Percentiles rank a stretch among this genome's conserved stretches.
Conservation (phyloP, 2,113 vertebrate genomes). For the Chamaea fasciata region DNA sequence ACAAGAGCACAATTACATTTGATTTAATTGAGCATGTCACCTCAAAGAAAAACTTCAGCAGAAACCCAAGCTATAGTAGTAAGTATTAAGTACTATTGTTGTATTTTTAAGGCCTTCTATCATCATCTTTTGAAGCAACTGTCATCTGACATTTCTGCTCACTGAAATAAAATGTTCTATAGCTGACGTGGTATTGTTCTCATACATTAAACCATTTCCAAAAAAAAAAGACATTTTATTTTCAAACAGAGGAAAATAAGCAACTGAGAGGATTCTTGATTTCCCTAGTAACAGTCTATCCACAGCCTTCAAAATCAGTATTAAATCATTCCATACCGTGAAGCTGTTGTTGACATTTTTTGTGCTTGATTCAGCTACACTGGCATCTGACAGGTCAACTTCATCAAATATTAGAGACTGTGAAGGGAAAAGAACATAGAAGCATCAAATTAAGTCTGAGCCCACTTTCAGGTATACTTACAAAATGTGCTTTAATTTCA, state of each 20-base stretch:
- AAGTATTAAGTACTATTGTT: not conserved
- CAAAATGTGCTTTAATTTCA: not conserved
- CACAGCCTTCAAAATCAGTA: not conserved
- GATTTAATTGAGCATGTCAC: not conserved
- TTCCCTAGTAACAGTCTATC: not conserved
- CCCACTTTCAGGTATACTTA: not conserved
- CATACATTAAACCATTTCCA: not conserved
- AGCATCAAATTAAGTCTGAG: not conserved
- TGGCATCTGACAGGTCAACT: slow-evolving; percentile 98
- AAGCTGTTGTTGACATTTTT: slow-evolving; percentile 99
- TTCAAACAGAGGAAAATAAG: not conserved
- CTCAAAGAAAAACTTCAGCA: not conserved
- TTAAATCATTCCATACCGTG: slow-evolving; percentile 81
- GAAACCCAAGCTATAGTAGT: not conserved
- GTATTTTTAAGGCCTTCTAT: not conserved
- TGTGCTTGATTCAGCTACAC: slow-evolving; percentile 97
- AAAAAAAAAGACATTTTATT: not conserved
- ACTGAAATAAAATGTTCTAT: not conserved
- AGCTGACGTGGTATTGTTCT: not conserved
- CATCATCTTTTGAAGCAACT: not conserved
- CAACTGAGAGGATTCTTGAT: not conserved
- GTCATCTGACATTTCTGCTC: not conserved
- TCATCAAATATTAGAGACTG: slow-evolving; percentile 99
- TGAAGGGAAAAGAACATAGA: slow-evolving; percentile 58
- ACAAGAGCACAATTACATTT: not conserved